phyloP scores from a whole-genome alignment of 2,113 vertebrate genomes.

The Channa maculata region DNA sequence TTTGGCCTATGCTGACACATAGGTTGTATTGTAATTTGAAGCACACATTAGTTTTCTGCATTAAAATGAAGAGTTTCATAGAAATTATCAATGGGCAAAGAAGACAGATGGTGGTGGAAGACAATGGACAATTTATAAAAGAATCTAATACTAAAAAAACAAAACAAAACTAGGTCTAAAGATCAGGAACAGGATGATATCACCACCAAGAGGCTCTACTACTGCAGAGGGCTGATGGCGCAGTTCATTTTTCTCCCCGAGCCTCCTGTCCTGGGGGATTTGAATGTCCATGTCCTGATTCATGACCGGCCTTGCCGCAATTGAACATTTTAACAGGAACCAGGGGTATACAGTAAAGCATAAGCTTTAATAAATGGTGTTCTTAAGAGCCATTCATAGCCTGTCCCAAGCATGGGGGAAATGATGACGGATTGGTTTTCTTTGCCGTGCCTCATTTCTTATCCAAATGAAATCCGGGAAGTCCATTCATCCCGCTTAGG shows the following conservation, averaged over 20 bases:
- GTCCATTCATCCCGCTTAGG: conserved; percentile 70
- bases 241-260: conserved; percentile 54
- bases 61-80: neutral
- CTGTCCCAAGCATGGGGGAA: conserved; percentile 47
- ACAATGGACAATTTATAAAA: neutral
- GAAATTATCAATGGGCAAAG: conserved; percentile 1
- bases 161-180: conserved; percentile 6
- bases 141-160: neutral
- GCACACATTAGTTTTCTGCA: neutral
- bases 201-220: neutral
- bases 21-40: neutral
- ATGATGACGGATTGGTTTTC: conserved; percentile 72
- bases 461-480: conserved; percentile 77
- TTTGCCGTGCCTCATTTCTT: conserved; percentile 71
- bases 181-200: neutral
- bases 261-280: conserved; percentile 47
- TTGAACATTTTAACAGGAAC: conserved; percentile 63
- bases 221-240: conserved; percentile 31
- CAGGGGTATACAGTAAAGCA: conserved; percentile 42
- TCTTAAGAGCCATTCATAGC: conserved; percentile 70
- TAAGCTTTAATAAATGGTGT: conserved; percentile 70
- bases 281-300: conserved; percentile 67
- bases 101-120: neutral
- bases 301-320: conserved; percentile 53
- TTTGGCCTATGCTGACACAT: neutral